These are phyloP conservation scores for Allobates femoralis DNA, from an alignment of 2,797 vertebrate species.

Conservation along the genomic window DNA sequence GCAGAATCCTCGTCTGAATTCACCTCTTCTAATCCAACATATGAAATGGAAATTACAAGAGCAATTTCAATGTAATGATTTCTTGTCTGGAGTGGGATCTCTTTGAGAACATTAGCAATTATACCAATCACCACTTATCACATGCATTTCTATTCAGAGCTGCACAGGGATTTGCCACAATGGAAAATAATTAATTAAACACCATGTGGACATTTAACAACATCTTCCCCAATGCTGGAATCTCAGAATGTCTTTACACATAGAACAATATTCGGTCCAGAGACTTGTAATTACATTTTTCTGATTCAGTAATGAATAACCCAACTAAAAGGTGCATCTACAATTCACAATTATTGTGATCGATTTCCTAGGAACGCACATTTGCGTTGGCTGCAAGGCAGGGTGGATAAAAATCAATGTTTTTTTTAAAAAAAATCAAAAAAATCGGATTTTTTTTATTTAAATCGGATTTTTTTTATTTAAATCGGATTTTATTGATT, in stretches of 20 bases:
- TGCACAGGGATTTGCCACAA: not conserved
- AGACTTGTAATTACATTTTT: not conserved
- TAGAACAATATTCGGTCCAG: not conserved
- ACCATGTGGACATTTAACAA: not conserved
- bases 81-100: constrained; percentile 37
- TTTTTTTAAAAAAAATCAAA: too few relatives aligned
- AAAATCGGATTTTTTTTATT: too few relatives aligned
- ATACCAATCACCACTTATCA: constrained; percentile 38
- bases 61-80: constrained; percentile 45
- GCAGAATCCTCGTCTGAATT: not conserved
- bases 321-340: too few relatives aligned
- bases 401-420: too few relatives aligned
- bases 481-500: too few relatives aligned
- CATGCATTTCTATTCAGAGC: constrained; percentile 25
- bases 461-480: too few relatives aligned
- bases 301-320: not conserved
- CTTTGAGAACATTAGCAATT: constrained; percentile 51
- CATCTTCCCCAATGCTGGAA: constrained; percentile 3
- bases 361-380: too few relatives aligned
- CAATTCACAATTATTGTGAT: too few relatives aligned
- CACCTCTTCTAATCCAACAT: constrained; percentile 7
- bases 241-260: not conserved
- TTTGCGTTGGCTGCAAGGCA: too few relatives aligned
- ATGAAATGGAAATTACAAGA: constrained; percentile 44
- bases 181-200: constrained; percentile 10